A percentile compares a stretch with the other conserved stretches of the same genome.
Evolutionary conservation across 2,113 vertebrate genomes (phyloP).

Genomic region (Hemibagrus wyckioides): DNA sequence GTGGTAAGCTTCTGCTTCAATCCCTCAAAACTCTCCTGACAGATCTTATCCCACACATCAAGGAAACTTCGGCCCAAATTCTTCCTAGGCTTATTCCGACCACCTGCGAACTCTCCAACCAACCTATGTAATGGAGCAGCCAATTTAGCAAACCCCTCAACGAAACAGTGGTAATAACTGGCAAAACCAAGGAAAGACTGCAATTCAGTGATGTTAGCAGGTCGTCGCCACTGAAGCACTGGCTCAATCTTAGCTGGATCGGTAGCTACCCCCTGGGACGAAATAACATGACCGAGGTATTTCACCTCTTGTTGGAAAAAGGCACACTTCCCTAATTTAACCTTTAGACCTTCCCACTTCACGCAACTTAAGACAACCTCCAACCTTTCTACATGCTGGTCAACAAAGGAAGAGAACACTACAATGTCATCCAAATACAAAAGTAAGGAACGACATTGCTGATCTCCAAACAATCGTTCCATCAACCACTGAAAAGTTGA

Average conservation of each 20-base stretch:
- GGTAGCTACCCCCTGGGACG: neutral
- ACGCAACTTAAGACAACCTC: neutral
- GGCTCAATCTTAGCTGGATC: no score
- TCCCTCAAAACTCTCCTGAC: no score
- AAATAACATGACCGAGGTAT: slow-evolving; percentile 7
- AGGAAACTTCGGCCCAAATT: neutral
- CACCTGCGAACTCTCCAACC: neutral
- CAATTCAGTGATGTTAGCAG: neutral
- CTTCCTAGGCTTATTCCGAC: neutral
- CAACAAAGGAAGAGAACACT: neutral
- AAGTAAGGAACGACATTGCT: neutral
- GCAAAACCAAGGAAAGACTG: neutral
- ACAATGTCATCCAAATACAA: slow-evolving; percentile 11
- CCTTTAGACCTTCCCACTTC: neutral
- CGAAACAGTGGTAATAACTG: neutral
- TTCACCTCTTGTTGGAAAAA: neutral
- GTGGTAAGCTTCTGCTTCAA: no score
- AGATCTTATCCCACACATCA: no score
- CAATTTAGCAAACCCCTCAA: neutral
- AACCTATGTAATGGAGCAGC: no score
- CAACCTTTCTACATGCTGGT: neutral
- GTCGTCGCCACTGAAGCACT: no score
- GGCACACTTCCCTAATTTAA: no score
- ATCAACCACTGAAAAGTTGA: neutral
- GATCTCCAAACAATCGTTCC: neutral